Conservation (phyloP, 1,140 invertebrate species). For the Chymomyza costata region DNA sequence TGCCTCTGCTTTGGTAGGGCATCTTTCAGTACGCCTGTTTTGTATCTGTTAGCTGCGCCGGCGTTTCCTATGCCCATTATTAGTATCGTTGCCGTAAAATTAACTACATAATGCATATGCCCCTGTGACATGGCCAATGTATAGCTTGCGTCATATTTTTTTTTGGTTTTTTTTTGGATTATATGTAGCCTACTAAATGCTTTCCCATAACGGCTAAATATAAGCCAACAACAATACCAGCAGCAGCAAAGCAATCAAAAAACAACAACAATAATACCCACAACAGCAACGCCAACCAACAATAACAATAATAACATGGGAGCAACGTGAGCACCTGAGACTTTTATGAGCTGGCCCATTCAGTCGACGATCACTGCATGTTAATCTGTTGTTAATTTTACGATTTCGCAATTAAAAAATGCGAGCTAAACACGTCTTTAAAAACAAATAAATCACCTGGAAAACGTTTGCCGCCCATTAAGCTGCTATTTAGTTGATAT, state of each 20-base stretch:
- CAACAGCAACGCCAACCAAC: too few species aligned
- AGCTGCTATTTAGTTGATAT: constrained; percentile 49
- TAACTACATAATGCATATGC: background rate
- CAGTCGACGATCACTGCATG: constrained; percentile 11
- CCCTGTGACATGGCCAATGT: constrained; percentile 1
- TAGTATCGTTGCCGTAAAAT: too few species aligned
- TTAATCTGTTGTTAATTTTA: constrained; percentile 50
- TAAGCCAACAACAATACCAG: background rate
- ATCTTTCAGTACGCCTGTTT: too few species aligned
- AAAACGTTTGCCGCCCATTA: constrained; percentile 26
- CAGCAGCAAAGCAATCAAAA: background rate
- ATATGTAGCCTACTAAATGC: background rate
- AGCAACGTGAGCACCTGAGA: background rate
- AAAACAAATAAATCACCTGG: constrained; percentile 65
- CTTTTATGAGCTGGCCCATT: background rate
- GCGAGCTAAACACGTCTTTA: constrained; percentile 66
- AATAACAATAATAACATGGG: too few species aligned
- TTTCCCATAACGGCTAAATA: background rate
- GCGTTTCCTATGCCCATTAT: too few species aligned
- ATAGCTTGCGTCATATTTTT: too few species aligned
- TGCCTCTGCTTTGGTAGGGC: too few species aligned
- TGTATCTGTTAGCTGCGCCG: too few species aligned
- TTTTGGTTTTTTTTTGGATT: constrained; percentile 12
- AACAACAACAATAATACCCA: too few species aligned
- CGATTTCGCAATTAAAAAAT: constrained; percentile 46